phyloP scores from a whole-genome alignment of 2,888 invertebrate species.

The Amitus sp. region DNA sequence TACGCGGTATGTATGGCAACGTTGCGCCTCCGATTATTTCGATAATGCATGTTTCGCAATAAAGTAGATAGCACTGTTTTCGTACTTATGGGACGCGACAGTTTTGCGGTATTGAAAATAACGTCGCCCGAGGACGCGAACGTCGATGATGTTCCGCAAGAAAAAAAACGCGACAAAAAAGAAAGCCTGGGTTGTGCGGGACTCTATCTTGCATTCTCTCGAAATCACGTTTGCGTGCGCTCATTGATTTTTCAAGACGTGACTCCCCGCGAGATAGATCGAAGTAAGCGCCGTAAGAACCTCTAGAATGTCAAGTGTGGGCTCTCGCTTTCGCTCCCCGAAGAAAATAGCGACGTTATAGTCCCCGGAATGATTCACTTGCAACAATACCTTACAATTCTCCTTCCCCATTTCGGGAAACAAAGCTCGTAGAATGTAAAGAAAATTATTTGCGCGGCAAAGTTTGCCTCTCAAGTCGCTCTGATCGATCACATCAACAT shows the following conservation, averaged over 20 bases:
- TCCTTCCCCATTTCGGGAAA: no score
- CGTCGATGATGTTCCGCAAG: not conserved
- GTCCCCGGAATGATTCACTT: constrained; percentile 11
- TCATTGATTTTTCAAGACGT: constrained; percentile 50
- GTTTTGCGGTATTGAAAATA: not conserved
- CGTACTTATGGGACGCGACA: not conserved
- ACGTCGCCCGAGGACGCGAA: not conserved
- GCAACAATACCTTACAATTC: no score
- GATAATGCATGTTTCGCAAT: no score
- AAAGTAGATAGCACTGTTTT: no score
- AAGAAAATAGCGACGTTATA: constrained; percentile 23
- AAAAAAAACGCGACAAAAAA: not conserved
- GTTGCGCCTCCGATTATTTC: no score
- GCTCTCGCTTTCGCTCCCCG: constrained; percentile 10
- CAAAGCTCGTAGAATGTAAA: no score
- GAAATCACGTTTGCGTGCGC: constrained; percentile 38
- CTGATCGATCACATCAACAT: not conserved
- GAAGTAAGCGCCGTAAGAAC: constrained; percentile 30
- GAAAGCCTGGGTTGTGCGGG: not conserved
- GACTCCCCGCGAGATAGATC: constrained; percentile 43
- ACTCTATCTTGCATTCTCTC: constrained; percentile 16
- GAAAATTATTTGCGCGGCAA: no score
- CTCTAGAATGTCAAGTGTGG: constrained; percentile 17
- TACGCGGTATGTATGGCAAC: no score
- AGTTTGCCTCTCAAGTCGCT: no score